Evolutionary conservation across 2,113 vertebrate species (phyloP).

Genomic region (Phaethornis superciliosus): DNA sequence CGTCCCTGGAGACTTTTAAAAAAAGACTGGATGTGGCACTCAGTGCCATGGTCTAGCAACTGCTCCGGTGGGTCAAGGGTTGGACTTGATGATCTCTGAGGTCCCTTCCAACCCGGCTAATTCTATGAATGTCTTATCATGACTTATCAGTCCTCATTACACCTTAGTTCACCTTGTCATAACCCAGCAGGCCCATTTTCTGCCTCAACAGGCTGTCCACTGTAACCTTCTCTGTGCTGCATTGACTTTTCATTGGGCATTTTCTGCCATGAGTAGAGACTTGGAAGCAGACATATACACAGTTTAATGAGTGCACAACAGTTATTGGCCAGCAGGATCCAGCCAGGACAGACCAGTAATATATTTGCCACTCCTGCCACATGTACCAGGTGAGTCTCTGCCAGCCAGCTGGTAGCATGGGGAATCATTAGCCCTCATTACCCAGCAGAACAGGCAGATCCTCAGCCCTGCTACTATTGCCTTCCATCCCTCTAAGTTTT

Average conservation of each 20-base stretch:
- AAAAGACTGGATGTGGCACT: too few relatives aligned
- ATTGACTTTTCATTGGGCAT: not conserved
- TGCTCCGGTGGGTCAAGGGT: too few relatives aligned
- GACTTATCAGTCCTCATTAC: not conserved
- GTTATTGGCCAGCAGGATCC: not conserved
- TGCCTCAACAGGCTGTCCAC: not conserved
- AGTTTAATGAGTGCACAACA: not conserved
- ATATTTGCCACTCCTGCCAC: accelerated
- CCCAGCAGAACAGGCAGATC: not conserved
- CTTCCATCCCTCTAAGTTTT: not conserved
- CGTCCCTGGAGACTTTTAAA: too few relatives aligned
- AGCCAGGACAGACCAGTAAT: not conserved
- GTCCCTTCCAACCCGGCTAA: too few relatives aligned
- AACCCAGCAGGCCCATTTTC: not conserved
- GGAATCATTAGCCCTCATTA: not conserved
- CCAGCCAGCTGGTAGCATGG: not conserved
- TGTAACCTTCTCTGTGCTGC: not conserved
- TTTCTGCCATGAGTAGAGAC: not conserved
- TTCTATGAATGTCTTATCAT: not conserved
- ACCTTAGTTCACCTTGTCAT: not conserved
- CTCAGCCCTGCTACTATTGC: not conserved
- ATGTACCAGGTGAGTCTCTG: not conserved
- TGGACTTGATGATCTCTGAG: too few relatives aligned
- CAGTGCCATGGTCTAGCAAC: too few relatives aligned
- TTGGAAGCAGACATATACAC: not conserved